phyloP scores from a whole-genome alignment of 2,113 vertebrate species.

The Phodopus roborovskii region DNA sequence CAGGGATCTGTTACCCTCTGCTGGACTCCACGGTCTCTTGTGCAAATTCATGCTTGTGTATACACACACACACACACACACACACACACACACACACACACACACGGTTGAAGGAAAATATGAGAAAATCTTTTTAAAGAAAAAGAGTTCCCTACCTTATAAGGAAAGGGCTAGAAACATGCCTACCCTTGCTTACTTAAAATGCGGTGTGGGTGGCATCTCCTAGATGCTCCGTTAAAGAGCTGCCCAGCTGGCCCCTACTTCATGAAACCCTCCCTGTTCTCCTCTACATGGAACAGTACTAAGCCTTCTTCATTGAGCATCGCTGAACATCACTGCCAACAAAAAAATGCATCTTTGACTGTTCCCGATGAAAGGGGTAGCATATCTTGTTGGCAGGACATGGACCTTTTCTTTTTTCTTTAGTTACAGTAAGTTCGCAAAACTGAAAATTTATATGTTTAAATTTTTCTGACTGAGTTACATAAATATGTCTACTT shows the following conservation, averaged over 20 bases:
- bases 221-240: rapidly evolving
- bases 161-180: constrained; percentile 1
- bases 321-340: constrained; percentile 57
- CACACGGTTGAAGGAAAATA: not conserved
- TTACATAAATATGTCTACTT: constrained; percentile 56
- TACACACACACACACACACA: not conserved
- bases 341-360: constrained; percentile 53
- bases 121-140: not conserved
- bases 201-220: not conserved
- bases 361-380: constrained; percentile 56
- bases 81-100: not conserved
- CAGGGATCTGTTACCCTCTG: not conserved
- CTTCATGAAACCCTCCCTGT: constrained; percentile 45
- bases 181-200: not conserved
- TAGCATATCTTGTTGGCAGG: not conserved
- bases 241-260: not conserved
- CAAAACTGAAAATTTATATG: constrained; percentile 45
- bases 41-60: not conserved
- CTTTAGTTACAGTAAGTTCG: constrained; percentile 53
- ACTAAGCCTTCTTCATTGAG: constrained; percentile 14
- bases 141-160: not conserved
- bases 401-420: not conserved
- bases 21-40: not conserved
- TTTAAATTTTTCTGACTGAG: constrained; percentile 67
- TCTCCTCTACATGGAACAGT: constrained; percentile 37